phyloP scores from a whole-genome alignment of 2,113 vertebrate genomes.

The Chlorodrepanis virens region DNA sequence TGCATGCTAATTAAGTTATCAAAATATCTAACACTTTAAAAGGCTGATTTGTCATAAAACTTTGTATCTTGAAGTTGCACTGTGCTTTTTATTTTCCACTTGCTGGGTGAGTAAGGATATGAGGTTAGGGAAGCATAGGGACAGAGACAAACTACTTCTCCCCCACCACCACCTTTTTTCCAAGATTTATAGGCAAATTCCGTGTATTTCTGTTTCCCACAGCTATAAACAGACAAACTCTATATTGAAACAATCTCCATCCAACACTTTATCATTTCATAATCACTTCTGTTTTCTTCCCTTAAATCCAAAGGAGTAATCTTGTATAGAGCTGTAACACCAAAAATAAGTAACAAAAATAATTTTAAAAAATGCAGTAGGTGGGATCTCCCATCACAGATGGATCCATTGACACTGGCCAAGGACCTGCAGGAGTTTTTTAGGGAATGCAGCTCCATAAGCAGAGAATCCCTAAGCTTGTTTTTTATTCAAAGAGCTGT shows the following conservation, averaged over 20 bases:
- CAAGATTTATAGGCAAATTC: not conserved
- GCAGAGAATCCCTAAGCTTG: not conserved
- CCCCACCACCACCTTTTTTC: rapidly evolving
- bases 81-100: not conserved
- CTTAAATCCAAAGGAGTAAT: not conserved
- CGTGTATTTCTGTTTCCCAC: not conserved
- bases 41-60: not conserved
- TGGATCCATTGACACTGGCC: not conserved
- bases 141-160: not conserved
- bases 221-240: not conserved
- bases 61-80: not conserved
- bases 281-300: not conserved
- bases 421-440: not conserved
- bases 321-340: not conserved
- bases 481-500: not conserved
- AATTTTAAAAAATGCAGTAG: rapidly evolving
- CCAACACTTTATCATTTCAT: not conserved
- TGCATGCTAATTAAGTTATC: not conserved
- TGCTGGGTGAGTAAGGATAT: not conserved
- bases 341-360: not conserved
- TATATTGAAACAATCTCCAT: not conserved
- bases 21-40: not conserved
- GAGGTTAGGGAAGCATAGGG: not conserved
- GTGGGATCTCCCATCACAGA: not conserved
- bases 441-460: not conserved